Evolutionary conservation across 2,113 vertebrate genomes (phyloP), one percentile per base, ranked within the genome.

Genomic region (Panurus biarmicus): DNA sequence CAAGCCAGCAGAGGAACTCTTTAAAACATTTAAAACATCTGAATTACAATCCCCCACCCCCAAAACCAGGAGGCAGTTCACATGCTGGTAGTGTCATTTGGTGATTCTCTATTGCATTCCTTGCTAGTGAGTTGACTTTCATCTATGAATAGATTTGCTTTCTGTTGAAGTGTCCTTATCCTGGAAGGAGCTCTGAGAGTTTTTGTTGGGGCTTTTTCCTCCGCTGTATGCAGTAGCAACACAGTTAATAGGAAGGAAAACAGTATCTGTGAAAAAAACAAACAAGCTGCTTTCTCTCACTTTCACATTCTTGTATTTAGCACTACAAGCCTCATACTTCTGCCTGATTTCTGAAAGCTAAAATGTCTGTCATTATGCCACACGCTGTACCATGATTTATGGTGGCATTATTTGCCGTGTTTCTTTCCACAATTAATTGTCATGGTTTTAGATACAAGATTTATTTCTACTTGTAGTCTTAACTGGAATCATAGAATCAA

Each of bases 381-480:
- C 79, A 98, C 23, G 40, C 91, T 77, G 66, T 97, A 12, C 97
- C 97, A 14, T 82, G 69, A 24, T 61, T 53, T 44, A 93, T 98
- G 45, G 95, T 97, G 70, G 98, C 98, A 13, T 81, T 66, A 67
- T 98, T 62, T 96, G 97, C 72, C 47, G 13, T 36, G 57, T 80
- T 48, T 64, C 87, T 21, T 42, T 44, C 33, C 50, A 91, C 42
- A 81, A 97, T 81, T 97, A 96, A 85, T 53, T 60, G 73, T 93
- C 23, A 85, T 96, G 92, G 75, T 94, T 64, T 97, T 95, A 51
- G 95, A 98, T 98, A 98, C 98, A 93, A 95, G 94, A 65, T 54
- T 33, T 38, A 33, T 42, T 91, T 60, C 33, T 40, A 15, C 26
- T 71, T 88, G 22, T 69, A 61, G 7, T 77, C 73, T 57, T 62